Conservation (phyloP, 2,888 invertebrate species). For the Dyspetes luteomarginatus region DNA sequence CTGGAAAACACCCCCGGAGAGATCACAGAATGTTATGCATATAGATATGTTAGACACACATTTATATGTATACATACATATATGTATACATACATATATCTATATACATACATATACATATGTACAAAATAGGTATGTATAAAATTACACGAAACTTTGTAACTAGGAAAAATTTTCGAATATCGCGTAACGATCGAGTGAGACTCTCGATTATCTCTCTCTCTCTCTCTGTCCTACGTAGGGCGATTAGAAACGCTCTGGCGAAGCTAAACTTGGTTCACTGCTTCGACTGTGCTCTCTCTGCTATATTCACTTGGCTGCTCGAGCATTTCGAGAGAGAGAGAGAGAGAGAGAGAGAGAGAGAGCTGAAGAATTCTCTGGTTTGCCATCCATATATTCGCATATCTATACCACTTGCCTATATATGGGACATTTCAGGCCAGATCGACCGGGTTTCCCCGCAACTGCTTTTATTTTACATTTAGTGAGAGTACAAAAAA, state of each 20-base stretch:
- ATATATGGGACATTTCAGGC: no score
- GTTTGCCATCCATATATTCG: constrained; percentile 20
- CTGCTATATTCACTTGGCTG: constrained; percentile 52
- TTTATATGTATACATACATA: background rate
- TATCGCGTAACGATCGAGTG: constrained; percentile 56
- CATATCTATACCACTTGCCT: background rate
- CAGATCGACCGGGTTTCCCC: no score
- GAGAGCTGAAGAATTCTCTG: constrained; percentile 47
- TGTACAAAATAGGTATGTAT: no score
- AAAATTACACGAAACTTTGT: constrained; percentile 52
- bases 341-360: constrained; percentile 45
- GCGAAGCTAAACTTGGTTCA: constrained; percentile 52
- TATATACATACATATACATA: no score
- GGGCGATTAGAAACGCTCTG: constrained; percentile 60
- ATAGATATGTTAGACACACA: background rate
- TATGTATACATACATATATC: constrained; percentile 3
- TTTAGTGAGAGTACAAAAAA: no score
- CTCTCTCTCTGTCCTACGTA: constrained; percentile 43
- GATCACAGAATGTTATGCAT: constrained; percentile 1
- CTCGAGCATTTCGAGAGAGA: constrained; percentile 49
- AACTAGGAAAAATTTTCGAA: constrained; percentile 57
- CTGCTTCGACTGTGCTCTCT: constrained; percentile 51
- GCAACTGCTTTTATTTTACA: no score
- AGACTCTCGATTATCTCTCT: constrained; percentile 55
- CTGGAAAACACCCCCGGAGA: constrained; percentile 27